Evolutionary conservation across 2,113 vertebrate species (phyloP), one percentile per base, ranked within the genome.

Genomic region (Panurus biarmicus): DNA sequence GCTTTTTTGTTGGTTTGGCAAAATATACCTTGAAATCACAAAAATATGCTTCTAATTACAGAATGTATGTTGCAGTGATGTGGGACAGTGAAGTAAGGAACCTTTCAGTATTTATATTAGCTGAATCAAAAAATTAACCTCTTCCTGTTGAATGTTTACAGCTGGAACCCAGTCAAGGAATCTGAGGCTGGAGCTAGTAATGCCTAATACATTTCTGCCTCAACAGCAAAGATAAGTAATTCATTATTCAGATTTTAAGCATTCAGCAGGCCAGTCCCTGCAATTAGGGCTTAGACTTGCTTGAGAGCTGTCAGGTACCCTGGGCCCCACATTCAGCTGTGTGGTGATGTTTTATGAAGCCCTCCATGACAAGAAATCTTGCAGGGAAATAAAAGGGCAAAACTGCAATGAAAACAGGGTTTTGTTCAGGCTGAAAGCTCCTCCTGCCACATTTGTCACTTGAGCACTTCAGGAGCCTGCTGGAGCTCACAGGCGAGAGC

Each of bases 11-110:
- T 93, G 95, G 97, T 98, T 98, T 97, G 95, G 97, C 96, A 97
- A 93, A 97, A 96, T 95, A 95, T 96, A 97, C 92, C 96, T 96
- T 93, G 53, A 93, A 96, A 97, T 98, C 95, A 96, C 53, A 89
- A 94, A 98, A 98, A 97, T 97, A 97, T 98, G 98, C 97, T 98
- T 98, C 97, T 98, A 97, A 98, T 98, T 98, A 98, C 96, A 98
- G 97, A 75, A 94, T 95, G 97, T 95, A 96, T 93, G 93, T 91
- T 96, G 95, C 89, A 96, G 96, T 91, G 86, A 91, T 95, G 94
- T 96, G 96, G 91, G 91, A 91, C 96, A 93, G 92, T 48, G 81
- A 87, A 97, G 94, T 87, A 91, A 96, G 94, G 94, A 96, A 94
- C 91, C 88, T 95, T 96, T 90, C 88, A 93, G 94, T 91, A 90